Evolutionary conservation across 2,888 invertebrate genomes (phyloP), one percentile per base, ranked within the genome.

Genomic region (Erpobdella octoculata): DNA sequence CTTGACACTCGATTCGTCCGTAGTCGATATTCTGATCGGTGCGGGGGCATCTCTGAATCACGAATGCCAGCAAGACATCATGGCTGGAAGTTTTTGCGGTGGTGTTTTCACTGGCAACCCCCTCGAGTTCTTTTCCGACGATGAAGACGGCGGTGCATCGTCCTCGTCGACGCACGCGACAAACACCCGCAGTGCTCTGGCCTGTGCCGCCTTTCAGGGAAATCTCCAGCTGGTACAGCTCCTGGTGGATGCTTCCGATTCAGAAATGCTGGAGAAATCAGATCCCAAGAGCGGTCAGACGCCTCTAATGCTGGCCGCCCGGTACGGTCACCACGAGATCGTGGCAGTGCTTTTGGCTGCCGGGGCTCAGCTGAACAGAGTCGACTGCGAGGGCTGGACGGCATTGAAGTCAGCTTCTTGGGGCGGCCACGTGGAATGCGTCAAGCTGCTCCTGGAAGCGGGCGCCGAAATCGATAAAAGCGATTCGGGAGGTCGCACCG

Each of bases 241-340:
- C 94, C 94, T 0, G 93, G 95, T 80, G 87, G 69, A 69, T 35
- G 89, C 0, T 91, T 92, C 76, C 91, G 93, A 90, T 93, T 94
- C 0, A 21, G 67, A 38, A 12, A 68, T 48, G n/a, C 18, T 61
- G 48, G 71, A 65, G 48, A 21, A 35, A 25, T 28, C 28, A 5
- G 71, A 65, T 35, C 38, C 65, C 5, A 65, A 53, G 35, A 64
- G 62, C 0, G 74, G 74, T 2, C 74, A 5, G 91, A 93, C 81
- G 91, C 92, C 92, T 0, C 84, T 95, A 70, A 93, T 92, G 83
- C 87, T 90, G 64, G 92, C 82, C 25, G 78, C 82, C 9, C 74
- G 80, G 67, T 82, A 82, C 71, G 83, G 83, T 15, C 79, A 81
- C 69, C 71, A 76, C 4, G 78, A 78, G 4, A 77, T 82, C 18